Evolutionary conservation across 1,140 invertebrate species (phyloP), one percentile per base, ranked within the genome.

Genomic region (Pogonus chalceus): DNA sequence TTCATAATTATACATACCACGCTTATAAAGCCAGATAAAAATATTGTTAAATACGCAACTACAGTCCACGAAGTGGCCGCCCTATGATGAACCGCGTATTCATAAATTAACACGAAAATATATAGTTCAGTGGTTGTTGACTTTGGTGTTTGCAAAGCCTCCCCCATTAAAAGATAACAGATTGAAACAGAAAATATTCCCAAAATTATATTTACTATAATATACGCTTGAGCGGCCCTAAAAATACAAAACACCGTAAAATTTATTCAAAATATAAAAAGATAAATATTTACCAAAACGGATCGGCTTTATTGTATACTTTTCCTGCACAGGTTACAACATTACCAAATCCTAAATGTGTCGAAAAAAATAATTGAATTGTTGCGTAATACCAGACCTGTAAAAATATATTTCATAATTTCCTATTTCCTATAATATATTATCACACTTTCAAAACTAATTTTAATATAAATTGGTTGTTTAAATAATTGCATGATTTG

Each of bases 321-420:
- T 74, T 70, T 48, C 78, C 78, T 4, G 78, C 77, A 58, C 74
- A 72, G 1, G 77, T 77, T 20, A 77, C 71, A 14, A 81, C 74
- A 49, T 73, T 78, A 1, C 79, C 79, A 53, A 78, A 76, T 20
- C 78, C 79, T 14, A 79, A 63, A 52, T 80, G 77, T 0, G 76
- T 72, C 0, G 79, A 72, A 43, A 79, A 68, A 39, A 81, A 71
- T 3, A 79, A 74, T 58, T 80, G 79, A 18, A 75, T 69, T 1
- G 75, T 51, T 2, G 78, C 78, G 50, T 69, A 73, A 57, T 79
- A 75, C 79, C 79, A 81, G 26, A 79, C 69, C 74, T 76, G 58
- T 48, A 70, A 54, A 59, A 52, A 51, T 43, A 43, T 12, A 43
- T 12, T 31, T 4, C 7, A 9, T 12, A 43, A 12, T 43, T n/a